These are phyloP conservation scores for Diuraphis noxia DNA, from an alignment of 1,140 invertebrate genomes.

Conservation along the genomic window DNA sequence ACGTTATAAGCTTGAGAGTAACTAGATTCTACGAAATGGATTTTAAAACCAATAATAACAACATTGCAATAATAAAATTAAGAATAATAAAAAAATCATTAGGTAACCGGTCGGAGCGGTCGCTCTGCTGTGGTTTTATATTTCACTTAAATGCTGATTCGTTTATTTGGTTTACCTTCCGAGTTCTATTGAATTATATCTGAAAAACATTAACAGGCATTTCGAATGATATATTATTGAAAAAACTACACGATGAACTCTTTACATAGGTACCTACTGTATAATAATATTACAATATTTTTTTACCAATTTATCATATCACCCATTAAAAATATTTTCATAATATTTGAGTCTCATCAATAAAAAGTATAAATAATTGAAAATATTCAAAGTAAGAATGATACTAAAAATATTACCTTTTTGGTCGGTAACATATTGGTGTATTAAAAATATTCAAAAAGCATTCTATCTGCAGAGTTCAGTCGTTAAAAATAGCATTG, in stretches of 20 bases:
- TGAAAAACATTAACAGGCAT: not conserved
- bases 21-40: not conserved
- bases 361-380: not conserved
- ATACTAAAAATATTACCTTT: not conserved
- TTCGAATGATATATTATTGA: not conserved
- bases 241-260: too few relatives aligned
- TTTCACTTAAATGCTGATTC: slow-evolving; percentile 3
- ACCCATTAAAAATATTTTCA: not conserved
- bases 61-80: slow-evolving; percentile 2
- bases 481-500: not conserved
- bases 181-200: not conserved
- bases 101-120: not conserved
- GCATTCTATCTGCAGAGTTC: too few relatives aligned
- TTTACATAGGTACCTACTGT: not conserved
- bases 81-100: not conserved
- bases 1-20: not conserved
- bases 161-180: not conserved
- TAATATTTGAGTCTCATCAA: not conserved
- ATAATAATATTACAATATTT: not conserved
- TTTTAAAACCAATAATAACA: not conserved
- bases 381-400: not conserved
- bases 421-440: not conserved
- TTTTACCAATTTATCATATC: not conserved
- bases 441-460: not conserved
- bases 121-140: not conserved